A percentile compares a stretch with the other conserved stretches of the same genome.
Evolutionary conservation across 2,113 vertebrate genomes (phyloP).

Genomic region (Synodontis membranacea): DNA sequence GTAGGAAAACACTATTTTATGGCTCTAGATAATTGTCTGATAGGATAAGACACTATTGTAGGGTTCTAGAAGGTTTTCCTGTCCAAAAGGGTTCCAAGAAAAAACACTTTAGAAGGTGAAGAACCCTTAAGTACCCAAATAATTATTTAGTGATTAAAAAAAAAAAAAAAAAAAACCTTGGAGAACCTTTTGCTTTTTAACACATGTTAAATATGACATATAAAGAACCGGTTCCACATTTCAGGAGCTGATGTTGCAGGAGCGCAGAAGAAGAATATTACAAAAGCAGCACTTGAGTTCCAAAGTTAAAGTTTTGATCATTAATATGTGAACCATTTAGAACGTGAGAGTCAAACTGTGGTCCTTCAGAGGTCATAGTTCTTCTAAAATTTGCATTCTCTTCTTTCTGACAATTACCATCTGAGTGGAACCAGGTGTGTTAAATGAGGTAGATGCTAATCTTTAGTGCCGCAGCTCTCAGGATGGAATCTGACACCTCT

Average conservation of each 20-base stretch:
- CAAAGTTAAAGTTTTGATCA: not conserved
- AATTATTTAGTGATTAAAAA: no score
- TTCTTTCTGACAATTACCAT: not conserved
- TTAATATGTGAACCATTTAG: not conserved
- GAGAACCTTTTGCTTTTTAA: not conserved
- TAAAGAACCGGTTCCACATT: not conserved
- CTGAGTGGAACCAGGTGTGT: conserved; percentile 19
- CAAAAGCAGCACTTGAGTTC: not conserved
- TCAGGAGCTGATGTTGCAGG: not conserved
- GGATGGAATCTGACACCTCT: not conserved
- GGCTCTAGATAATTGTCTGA: not conserved
- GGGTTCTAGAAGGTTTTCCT: not conserved
- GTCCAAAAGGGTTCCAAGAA: not conserved
- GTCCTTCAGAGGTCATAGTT: not conserved
- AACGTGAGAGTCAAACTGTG: not conserved
- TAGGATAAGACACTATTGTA: not conserved
- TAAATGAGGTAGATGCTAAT: not conserved
- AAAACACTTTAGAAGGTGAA: not conserved
- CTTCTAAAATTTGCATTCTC: not conserved
- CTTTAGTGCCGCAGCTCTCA: not conserved
- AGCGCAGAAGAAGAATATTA: not conserved
- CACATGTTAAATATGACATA: not conserved
- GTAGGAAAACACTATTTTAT: not conserved
- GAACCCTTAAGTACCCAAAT: no score
- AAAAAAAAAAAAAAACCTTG: no score